Evolutionary conservation across 2,797 vertebrate species (phyloP).

Genomic region (Enteromius mattozi): DNA sequence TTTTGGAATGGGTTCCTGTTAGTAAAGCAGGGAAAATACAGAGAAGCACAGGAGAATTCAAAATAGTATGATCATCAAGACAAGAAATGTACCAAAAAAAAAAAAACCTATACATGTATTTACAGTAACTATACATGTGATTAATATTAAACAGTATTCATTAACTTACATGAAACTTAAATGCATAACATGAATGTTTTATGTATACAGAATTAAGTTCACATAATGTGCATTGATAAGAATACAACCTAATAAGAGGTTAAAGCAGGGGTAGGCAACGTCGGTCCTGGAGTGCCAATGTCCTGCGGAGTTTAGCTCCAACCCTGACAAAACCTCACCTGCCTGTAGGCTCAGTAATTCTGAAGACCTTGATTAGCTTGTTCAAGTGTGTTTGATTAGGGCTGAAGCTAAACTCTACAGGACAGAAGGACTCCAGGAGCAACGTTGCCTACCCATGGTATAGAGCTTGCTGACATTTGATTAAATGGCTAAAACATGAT

Average conservation of each 20-base stretch:
- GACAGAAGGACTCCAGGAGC: too few species aligned
- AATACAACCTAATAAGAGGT: slow-evolving; percentile 43
- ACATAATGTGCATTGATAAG: slow-evolving; percentile 7
- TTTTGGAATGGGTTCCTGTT: slow-evolving; percentile 98
- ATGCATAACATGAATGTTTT: slow-evolving; percentile 15
- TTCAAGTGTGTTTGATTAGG: too few species aligned
- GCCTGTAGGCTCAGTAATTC: too few species aligned
- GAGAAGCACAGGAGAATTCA: slow-evolving; percentile 77
- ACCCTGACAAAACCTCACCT: too few species aligned
- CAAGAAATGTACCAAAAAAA: slow-evolving; percentile 63
- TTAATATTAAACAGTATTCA: background rate
- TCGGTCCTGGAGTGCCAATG: too few species aligned
- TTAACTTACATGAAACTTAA: slow-evolving; percentile 21
- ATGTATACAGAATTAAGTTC: slow-evolving; percentile 22
- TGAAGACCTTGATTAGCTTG: too few species aligned
- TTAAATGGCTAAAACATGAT: background rate
- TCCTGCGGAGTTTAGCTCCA: too few species aligned
- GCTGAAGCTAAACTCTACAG: too few species aligned
- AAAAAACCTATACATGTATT: background rate
- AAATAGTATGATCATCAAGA: slow-evolving; percentile 43
- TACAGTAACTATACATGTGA: slow-evolving; percentile 3
- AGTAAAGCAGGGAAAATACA: slow-evolving; percentile 91
- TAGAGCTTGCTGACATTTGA: background rate
- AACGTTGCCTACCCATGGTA: too few species aligned
- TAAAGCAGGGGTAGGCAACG: too few species aligned